Conservation (phyloP, 2,888 invertebrate genomes). For the Eupithecia exiguata region DNA sequence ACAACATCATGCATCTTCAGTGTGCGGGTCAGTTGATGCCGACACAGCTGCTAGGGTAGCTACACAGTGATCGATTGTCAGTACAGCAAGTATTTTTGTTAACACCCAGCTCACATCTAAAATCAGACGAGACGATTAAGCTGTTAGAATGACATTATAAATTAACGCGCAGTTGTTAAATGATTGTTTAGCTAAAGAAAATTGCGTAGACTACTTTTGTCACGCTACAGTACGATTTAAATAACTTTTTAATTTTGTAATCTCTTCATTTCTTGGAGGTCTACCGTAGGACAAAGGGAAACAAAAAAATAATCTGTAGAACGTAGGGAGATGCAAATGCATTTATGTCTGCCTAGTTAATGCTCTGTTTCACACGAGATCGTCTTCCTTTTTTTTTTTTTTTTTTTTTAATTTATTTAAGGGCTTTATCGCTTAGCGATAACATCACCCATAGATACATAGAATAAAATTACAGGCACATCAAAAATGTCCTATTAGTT, state of each 20-base stretch:
- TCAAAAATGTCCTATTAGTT: background rate
- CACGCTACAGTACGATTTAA: background rate
- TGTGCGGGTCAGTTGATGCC: constrained; percentile 15
- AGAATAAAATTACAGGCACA: too few relatives aligned
- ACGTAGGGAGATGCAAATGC: background rate
- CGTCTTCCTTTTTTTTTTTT: background rate
- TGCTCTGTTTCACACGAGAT: background rate
- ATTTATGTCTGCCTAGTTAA: background rate
- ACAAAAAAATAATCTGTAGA: background rate
- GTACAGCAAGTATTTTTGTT: constrained; percentile 30
- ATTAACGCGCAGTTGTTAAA: background rate
- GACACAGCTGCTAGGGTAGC: constrained; percentile 40
- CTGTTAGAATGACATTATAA: background rate
- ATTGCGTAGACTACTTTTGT: background rate
- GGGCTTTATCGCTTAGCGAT: too few relatives aligned
- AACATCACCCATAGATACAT: too few relatives aligned
- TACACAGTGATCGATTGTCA: constrained; percentile 39
- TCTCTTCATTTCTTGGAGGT: background rate
- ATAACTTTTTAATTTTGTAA: background rate
- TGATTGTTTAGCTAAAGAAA: background rate
- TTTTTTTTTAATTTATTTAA: too few relatives aligned
- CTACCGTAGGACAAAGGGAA: background rate
- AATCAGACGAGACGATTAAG: constrained; percentile 20
- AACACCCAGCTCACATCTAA: constrained; percentile 29
- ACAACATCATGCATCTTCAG: constrained; percentile 9